Evolutionary conservation across 2,888 invertebrate species (phyloP).

Genomic region (Cheilosia urbana): DNA sequence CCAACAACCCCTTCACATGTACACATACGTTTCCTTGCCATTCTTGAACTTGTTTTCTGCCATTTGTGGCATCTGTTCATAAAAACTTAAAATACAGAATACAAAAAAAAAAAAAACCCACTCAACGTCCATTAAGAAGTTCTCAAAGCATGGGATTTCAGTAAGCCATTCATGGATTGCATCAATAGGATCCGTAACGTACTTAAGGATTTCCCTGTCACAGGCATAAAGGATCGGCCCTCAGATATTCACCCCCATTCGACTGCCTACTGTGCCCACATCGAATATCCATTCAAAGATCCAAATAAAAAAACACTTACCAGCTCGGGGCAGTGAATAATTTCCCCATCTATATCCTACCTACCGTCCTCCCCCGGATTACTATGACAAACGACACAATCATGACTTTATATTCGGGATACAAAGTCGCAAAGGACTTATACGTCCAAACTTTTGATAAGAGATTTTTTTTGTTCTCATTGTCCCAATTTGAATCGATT

Average conservation of each 20-base stretch:
- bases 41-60: too few species aligned
- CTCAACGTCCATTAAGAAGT: too few species aligned
- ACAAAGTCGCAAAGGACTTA: constrained; percentile 19
- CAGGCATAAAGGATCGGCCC: constrained; percentile 18
- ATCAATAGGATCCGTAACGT: background rate
- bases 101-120: too few species aligned
- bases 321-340: constrained; percentile 46
- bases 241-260: constrained; percentile 22
- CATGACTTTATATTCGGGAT: constrained; percentile 15
- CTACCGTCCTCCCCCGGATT: too few species aligned
- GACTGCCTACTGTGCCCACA: constrained; percentile 1
- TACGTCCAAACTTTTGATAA: constrained; percentile 43
- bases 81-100: too few species aligned
- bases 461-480: constrained; percentile 26
- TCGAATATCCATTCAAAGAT: constrained; percentile 6
- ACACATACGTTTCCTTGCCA: too few species aligned
- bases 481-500: constrained; percentile 63
- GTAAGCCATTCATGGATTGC: too few species aligned
- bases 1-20: too few species aligned
- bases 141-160: too few species aligned
- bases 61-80: too few species aligned
- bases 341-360: constrained; percentile 43
- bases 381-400: constrained; percentile 14
- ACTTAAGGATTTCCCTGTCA: constrained; percentile 4
- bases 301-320: constrained; percentile 16